Base-by-base conservation (phyloP, 64 coral and sea anemone genomes). In the Montipora cactus region DNA sequence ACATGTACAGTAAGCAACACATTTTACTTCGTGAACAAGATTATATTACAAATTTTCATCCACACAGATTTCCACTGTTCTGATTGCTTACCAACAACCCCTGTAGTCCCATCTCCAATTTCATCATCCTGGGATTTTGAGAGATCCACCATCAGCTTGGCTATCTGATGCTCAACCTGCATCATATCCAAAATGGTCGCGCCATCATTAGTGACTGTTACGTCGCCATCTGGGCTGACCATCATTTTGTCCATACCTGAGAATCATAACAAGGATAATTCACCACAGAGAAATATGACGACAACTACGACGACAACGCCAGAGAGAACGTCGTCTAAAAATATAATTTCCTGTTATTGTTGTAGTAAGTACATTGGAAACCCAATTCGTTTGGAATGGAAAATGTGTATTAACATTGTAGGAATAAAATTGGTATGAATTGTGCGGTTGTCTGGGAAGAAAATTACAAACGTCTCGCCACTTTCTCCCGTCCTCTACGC, bases 231-330 rank as follows among this genome's bases (percentile, higher is more conserved):
- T 13, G 97, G 97, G 61, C 95, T 99, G n/a, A 99, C 97, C 94
- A 99, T 94, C 97, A 99, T 99, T 86, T 99, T 99, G 59, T 99
- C 97, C 97, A 99, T 99, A 58, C 97, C 97, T 99, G 45, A 14
- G 5, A 67, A 44, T 23, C 37, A 47, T 3, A 3, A 83, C 20
- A 22, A 23, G 2, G 67, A 46, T 20, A 0, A 81, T 37, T 37
- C 37, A 37, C 37, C 37, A 37, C 37, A 37, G 1, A 37, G 37
- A 37, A 37, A 37, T 0, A 37, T 1, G 37, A 37, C 28, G 0
- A 0, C 28, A 0, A 37, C 37, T 0, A 0, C 1, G 37, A 37
- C 37, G 37, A 37, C 37, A 1, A 37, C 37, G 37, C 1, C 37
- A 37, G 0, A 37, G 1, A 37, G 37, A 37, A 37, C 2, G 37